These are phyloP conservation scores for Stenotaenia linearis DNA, from an alignment of 2,888 invertebrate species.

Conservation along the genomic window DNA sequence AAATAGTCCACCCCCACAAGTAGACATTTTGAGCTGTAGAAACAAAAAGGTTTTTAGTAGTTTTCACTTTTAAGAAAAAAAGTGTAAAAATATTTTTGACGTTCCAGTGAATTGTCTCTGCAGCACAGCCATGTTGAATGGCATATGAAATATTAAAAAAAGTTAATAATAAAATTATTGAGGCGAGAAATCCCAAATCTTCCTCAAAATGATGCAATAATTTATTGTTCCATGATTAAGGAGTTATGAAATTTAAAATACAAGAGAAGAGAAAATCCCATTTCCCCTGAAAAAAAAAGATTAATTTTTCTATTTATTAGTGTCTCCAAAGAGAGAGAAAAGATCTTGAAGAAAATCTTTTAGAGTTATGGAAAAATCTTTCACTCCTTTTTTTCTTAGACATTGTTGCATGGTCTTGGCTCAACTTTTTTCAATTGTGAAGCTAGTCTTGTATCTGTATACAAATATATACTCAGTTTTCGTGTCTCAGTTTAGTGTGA, in stretches of 20 bases:
- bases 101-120: slow-evolving; percentile 26
- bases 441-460: slow-evolving; percentile 26
- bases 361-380: slow-evolving; percentile 8
- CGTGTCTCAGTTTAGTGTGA: slow-evolving; percentile 26
- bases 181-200: slow-evolving; percentile 21
- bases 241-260: neutral
- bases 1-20: slow-evolving; percentile 24
- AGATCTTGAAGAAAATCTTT: slow-evolving; percentile 4
- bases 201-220: slow-evolving; percentile 23
- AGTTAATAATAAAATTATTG: neutral
- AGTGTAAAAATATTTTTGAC: slow-evolving; percentile 24
- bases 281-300: slow-evolving; percentile 7
- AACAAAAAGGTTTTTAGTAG: slow-evolving; percentile 17
- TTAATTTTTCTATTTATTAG: slow-evolving; percentile 26
- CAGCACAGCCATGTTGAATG: slow-evolving; percentile 24
- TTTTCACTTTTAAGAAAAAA: slow-evolving; percentile 11
- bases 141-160: neutral
- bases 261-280: slow-evolving; percentile 21
- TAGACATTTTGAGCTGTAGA: slow-evolving; percentile 23
- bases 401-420: slow-evolving; percentile 26
- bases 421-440: slow-evolving; percentile 26
- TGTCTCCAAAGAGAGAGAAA: slow-evolving; percentile 17
- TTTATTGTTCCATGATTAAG: slow-evolving; percentile 26
- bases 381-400: slow-evolving; percentile 21
- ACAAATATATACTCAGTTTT: slow-evolving; percentile 26